A percentile compares a stretch with the other conserved stretches of the same genome.
phyloP scores from a whole-genome alignment of 2,888 invertebrate genomes.

The Cotesia congregata region DNA sequence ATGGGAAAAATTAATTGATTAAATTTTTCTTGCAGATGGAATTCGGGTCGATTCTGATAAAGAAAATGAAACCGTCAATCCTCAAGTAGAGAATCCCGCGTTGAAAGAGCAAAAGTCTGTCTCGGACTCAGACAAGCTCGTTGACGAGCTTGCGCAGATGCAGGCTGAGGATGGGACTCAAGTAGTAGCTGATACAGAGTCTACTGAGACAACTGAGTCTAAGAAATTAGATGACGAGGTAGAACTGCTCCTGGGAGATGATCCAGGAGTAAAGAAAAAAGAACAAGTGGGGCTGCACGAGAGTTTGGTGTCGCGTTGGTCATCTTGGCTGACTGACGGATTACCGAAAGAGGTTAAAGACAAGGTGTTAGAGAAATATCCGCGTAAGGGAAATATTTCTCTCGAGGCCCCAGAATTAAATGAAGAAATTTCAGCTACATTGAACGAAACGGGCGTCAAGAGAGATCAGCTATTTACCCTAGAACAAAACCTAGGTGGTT shows the following conservation, averaged over 20 bases:
- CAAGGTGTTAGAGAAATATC: conserved; percentile 42
- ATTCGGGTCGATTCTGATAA: not conserved
- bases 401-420: conserved; percentile 42
- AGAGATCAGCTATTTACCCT: conserved; percentile 40
- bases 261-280: conserved; percentile 34
- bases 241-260: conserved; percentile 37
- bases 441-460: conserved; percentile 41
- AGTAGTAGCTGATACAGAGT: not conserved
- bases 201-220: not conserved
- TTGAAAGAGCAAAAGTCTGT: not conserved
- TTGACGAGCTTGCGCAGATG: not conserved
- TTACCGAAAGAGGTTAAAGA: conserved; percentile 39
- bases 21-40: conserved; percentile 7
- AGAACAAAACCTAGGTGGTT: conserved; percentile 43
- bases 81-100: not conserved
- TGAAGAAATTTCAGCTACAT: conserved; percentile 38
- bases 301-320: conserved; percentile 39
- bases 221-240: conserved; percentile 41
- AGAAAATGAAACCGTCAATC: conserved; percentile 4
- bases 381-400: conserved; percentile 40
- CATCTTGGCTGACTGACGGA: conserved; percentile 31
- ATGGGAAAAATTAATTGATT: not conserved
- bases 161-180: not conserved
- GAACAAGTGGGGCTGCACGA: conserved; percentile 39
- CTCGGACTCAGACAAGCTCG: not conserved